Conservation (phyloP, 2,797 vertebrate genomes). For the Scomberomorus guttatus region DNA sequence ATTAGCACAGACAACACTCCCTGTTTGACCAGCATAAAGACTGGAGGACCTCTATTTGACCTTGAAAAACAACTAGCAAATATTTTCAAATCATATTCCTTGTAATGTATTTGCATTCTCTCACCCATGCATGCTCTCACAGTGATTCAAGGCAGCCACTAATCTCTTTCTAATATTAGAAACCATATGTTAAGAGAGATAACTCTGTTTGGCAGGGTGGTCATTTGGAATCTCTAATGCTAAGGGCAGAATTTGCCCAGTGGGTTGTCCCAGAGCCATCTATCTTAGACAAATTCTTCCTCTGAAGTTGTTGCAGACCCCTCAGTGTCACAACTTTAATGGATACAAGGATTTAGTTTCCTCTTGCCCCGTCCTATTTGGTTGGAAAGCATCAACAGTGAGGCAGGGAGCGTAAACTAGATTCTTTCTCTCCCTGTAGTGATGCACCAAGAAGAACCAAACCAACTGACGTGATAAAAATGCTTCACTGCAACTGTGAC, state of each 20-base stretch:
- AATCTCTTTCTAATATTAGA: constrained; percentile 60
- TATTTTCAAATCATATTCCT: constrained; percentile 25
- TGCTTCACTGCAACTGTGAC: constrained; percentile 1
- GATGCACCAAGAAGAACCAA: constrained; percentile 30
- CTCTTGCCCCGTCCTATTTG: constrained; percentile 33
- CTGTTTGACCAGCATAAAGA: constrained; percentile 34
- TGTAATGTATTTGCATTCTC: constrained; percentile 42
- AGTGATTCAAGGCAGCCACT: constrained; percentile 51
- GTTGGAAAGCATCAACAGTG: constrained; percentile 28
- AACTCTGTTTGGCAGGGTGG: constrained; percentile 51
- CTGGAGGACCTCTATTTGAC: constrained; percentile 34
- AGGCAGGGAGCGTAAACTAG: constrained; percentile 23
- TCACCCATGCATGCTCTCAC: constrained; percentile 24
- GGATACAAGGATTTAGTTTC: constrained; percentile 51
- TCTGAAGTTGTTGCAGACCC: constrained; percentile 49
- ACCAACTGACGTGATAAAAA: constrained; percentile 8
- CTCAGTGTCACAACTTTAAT: constrained; percentile 54
- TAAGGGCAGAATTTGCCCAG: constrained; percentile 46
- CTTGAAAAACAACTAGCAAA: constrained; percentile 47
- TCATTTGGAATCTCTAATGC: constrained; percentile 52
- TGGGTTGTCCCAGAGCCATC: constrained; percentile 52
- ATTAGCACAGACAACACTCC: constrained; percentile 24
- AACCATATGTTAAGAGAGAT: constrained; percentile 66
- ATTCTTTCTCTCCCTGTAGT: neutral
- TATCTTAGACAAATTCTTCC: constrained; percentile 33